Conservation (phyloP, 2,113 vertebrate genomes). For the Festucalex cinctus region DNA sequence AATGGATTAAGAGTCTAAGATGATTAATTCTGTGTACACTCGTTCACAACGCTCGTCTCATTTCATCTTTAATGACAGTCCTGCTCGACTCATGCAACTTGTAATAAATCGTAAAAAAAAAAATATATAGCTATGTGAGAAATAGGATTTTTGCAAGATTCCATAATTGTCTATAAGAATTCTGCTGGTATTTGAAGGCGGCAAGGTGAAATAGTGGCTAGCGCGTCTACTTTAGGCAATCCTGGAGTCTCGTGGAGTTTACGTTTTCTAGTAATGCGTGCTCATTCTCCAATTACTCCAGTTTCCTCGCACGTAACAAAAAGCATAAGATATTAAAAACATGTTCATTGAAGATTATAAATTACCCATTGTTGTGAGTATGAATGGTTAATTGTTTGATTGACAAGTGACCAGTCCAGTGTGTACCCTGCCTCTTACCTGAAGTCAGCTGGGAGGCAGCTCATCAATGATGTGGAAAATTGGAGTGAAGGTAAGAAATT, state of each 20-base stretch:
- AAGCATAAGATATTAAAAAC: background rate
- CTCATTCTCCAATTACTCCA: no score
- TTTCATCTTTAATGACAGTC: slow-evolving; percentile 16
- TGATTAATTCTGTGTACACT: slow-evolving; percentile 32
- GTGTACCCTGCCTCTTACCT: background rate
- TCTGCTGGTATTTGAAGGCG: background rate
- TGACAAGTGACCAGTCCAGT: background rate
- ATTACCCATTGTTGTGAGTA: background rate
- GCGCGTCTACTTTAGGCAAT: background rate
- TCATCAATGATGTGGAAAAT: no score
- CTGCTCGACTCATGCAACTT: background rate
- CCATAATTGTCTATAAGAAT: background rate
- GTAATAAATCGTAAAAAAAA: background rate
- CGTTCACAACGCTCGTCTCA: slow-evolving; percentile 13
- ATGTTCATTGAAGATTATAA: background rate
- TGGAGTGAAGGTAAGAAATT: background rate
- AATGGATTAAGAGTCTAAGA: slow-evolving; percentile 30
- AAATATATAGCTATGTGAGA: background rate
- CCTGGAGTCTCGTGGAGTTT: background rate
- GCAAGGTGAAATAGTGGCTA: background rate
- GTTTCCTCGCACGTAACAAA: background rate
- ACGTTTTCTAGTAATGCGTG: background rate
- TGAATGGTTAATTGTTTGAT: background rate
- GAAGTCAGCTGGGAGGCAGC: background rate
- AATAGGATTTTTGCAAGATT: background rate